Percentiles rank a stretch among this genome's conserved stretches.
Conservation (phyloP, 2,797 vertebrate species). For the Naso thynnoides region DNA sequence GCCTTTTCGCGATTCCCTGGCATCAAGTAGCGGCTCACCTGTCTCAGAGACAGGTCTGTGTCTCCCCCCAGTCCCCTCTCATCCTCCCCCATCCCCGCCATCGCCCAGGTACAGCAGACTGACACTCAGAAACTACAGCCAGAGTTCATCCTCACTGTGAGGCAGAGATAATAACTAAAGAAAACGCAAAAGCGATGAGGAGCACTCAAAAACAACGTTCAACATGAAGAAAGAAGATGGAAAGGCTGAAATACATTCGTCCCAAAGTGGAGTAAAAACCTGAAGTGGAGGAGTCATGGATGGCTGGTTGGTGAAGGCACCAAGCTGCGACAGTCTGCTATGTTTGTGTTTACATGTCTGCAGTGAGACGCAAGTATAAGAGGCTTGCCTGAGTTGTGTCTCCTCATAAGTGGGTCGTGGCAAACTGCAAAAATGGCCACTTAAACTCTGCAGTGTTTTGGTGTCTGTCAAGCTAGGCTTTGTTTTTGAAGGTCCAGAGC, state of each 20-base stretch:
- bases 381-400: conserved; percentile 57
- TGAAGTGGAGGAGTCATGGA: conserved; percentile 35
- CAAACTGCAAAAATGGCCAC: conserved; percentile 45
- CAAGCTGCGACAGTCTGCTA: conserved; percentile 47
- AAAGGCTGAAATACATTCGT: conserved; percentile 45
- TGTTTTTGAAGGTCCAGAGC: conserved; percentile 50
- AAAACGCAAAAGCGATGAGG: conserved; percentile 16
- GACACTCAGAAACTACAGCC: conserved; percentile 96
- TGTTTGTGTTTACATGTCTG: conserved; percentile 86
- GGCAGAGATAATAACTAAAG: conserved; percentile 17
- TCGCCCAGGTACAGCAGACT: conserved; percentile 94
- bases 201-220: conserved; percentile 28
- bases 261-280: conserved; percentile 26
- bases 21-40: conserved; percentile 91
- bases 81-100: conserved; percentile 83
- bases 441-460: conserved; percentile 39
- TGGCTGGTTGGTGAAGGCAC: conserved; percentile 55
- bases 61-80: conserved; percentile 81
- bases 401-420: conserved; percentile 41
- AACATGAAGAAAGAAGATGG: conserved; percentile 23
- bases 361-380: conserved; percentile 63
- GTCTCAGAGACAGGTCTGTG: conserved; percentile 88
- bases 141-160: conserved; percentile 99
- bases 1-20: conserved; percentile 96
- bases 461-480: conserved; percentile 48